Percentiles rank a stretch among this genome's conserved stretches.
phyloP scores from a whole-genome alignment of 2,888 invertebrate species.

The Amphipoea oculea region DNA sequence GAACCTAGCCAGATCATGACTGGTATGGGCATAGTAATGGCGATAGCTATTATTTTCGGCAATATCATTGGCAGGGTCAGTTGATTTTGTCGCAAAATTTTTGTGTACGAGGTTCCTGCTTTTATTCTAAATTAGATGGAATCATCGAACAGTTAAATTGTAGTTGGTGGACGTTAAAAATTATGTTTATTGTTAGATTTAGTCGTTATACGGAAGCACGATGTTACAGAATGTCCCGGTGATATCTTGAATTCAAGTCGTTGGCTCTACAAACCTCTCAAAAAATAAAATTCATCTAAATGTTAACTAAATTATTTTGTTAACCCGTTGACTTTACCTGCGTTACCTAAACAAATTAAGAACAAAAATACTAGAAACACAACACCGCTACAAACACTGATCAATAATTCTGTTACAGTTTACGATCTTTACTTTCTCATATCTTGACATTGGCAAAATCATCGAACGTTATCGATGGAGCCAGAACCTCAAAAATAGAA shows the following conservation, averaged over 20 bases:
- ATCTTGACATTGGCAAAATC: no score
- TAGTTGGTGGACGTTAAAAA: slow-evolving; percentile 19
- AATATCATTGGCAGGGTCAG: slow-evolving; percentile 83
- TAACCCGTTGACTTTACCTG: neutral
- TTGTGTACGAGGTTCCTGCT: slow-evolving; percentile 54
- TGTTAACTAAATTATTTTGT: neutral
- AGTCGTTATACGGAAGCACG: neutral
- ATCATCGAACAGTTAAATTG: neutral
- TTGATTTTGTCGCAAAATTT: slow-evolving; percentile 71
- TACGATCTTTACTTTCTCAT: no score
- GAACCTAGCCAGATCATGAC: slow-evolving; percentile 83
- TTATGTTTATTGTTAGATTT: slow-evolving; percentile 34
- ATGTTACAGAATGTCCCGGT: neutral
- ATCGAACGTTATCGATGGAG: no score
- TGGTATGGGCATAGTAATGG: slow-evolving; percentile 80
- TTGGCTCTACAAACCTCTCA: neutral
- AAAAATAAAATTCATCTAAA: neutral
- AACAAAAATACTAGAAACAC: no score
- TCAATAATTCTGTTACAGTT: no score
- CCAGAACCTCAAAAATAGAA: no score
- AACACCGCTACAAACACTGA: no score
- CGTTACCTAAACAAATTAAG: neutral
- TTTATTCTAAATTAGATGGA: slow-evolving; percentile 16
- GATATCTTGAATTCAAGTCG: neutral
- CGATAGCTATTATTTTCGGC: slow-evolving; percentile 81